Evolutionary conservation across 2,888 invertebrate species (phyloP), one percentile per base, ranked within the genome.

Genomic region (Synergus gifuensis): DNA sequence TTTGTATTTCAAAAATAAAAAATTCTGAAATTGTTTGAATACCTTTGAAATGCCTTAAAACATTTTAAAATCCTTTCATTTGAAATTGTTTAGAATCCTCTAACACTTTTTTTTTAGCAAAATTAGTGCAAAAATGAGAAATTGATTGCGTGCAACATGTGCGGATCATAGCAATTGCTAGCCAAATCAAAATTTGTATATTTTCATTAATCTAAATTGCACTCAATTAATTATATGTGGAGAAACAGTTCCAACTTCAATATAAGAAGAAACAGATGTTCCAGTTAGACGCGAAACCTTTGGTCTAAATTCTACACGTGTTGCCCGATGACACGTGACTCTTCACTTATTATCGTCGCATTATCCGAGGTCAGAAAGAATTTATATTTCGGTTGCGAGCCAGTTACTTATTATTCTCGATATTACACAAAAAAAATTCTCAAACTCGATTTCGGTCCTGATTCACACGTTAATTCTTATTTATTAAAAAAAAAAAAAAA

Each of bases 321-420:
- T 64, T 64, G 40, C 64, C 36, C 8, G 40, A 64, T 64, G 40
- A 64, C 64, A 64, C 64, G 64, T 64, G 64, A 64, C 66, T 66
- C n/a, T n/a, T 9, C n/a, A 44, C 18, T 44, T 42, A 18, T 60
- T 66, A 40, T 66, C 12, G n/a, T 18, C n/a, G 40, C 44, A 66
- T 66, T 66, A 66, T 66, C 66, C 66, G 66, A 66, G 66, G 66
- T 66, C 66, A 42, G 66, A 42, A 66, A 40, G 42, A 66, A 40
- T 66, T 18, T 66, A 40, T 42, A 42, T 42, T 60, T 60, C 60
- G 60, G 22, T 2, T 60, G 28, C 60, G 60, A 60, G 18, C 22
- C 14, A 60, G 12, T 60, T 28, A 60, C 18, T 16, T 0, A 9
- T 11, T 22, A 60, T 60, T 18, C 60, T 12, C 18, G 11, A 28